phyloP scores from a whole-genome alignment of 2,113 vertebrate genomes.

The Alouatta palliata region DNA sequence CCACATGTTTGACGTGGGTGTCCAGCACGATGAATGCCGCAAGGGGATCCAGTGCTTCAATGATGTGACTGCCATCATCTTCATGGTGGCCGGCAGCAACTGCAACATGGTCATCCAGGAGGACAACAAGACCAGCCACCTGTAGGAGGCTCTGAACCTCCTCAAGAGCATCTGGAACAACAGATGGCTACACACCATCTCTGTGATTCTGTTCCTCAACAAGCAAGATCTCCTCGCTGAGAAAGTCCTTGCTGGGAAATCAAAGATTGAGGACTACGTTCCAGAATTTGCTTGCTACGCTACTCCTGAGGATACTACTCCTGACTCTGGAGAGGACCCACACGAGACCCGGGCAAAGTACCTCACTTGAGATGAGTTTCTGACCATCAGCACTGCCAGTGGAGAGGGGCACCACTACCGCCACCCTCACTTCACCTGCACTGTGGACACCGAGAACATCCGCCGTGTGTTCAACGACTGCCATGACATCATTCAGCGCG shows the following conservation, averaged over 20 bases:
- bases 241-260: slow-evolving; percentile 98
- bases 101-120: slow-evolving; percentile 99
- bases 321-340: slow-evolving; percentile 95
- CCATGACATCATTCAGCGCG: slow-evolving; percentile 99
- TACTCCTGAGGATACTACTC: slow-evolving; percentile 97
- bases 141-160: slow-evolving; percentile 99
- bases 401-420: slow-evolving; percentile 98
- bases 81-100: slow-evolving; percentile 99
- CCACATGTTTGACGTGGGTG: slow-evolving; percentile 99
- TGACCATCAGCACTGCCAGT: slow-evolving; percentile 99
- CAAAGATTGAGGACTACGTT: slow-evolving; percentile 99
- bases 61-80: slow-evolving; percentile 99
- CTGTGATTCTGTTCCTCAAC: slow-evolving; percentile 99
- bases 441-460: slow-evolving; percentile 99
- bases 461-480: slow-evolving; percentile 99
- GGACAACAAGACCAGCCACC: slow-evolving; percentile 98
- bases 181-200: slow-evolving; percentile 99
- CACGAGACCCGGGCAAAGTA: slow-evolving; percentile 99
- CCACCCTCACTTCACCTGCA: slow-evolving; percentile 98
- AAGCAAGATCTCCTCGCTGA: slow-evolving; percentile 98
- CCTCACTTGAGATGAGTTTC: slow-evolving; percentile 98
- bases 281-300: slow-evolving; percentile 98
- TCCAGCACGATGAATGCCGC: slow-evolving; percentile 96
- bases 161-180: slow-evolving; percentile 99
- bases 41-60: slow-evolving; percentile 99